Evolutionary conservation across 2,113 vertebrate genomes (phyloP).

Genomic region (Pachypanchax playfairii): DNA sequence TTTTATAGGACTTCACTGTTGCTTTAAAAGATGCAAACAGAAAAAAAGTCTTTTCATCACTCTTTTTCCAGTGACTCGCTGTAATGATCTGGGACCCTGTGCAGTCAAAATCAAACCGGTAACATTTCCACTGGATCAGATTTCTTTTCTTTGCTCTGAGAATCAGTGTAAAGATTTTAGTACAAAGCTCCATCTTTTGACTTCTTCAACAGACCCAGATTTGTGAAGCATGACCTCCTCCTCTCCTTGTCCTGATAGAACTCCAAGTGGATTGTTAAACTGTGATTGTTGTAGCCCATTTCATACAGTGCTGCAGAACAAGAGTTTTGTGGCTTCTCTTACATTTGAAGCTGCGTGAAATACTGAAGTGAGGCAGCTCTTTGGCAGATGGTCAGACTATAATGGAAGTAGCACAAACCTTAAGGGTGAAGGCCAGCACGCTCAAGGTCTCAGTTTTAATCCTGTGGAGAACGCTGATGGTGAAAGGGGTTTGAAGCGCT

Average conservation of each 20-base stretch:
- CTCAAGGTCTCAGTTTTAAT: slow-evolving; percentile 33
- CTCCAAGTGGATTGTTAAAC: slow-evolving; percentile 59
- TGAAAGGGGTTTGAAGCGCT: slow-evolving; percentile 21
- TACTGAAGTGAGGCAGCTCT: slow-evolving; percentile 26
- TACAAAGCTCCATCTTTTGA: slow-evolving; percentile 32
- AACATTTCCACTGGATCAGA: slow-evolving; percentile 33
- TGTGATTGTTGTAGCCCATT: slow-evolving; percentile 54
- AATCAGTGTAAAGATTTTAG: slow-evolving; percentile 35
- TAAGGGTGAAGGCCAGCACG: slow-evolving; percentile 35
- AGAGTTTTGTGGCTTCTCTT: slow-evolving; percentile 16
- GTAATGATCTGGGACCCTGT: slow-evolving; percentile 23
- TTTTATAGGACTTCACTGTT: slow-evolving; percentile 5
- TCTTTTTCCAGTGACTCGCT: slow-evolving; percentile 1
- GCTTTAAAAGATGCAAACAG: slow-evolving; percentile 18
- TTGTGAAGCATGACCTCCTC: slow-evolving; percentile 48
- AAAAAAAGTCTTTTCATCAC: slow-evolving; percentile 9
- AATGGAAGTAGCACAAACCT: slow-evolving; percentile 40
- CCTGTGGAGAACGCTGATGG: slow-evolving; percentile 14
- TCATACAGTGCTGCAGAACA: slow-evolving; percentile 39
- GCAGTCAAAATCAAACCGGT: slow-evolving; percentile 16
- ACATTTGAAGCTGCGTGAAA: slow-evolving; percentile 13
- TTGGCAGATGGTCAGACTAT: slow-evolving; percentile 51
- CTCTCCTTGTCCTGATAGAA: slow-evolving; percentile 46
- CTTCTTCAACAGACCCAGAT: slow-evolving; percentile 46
- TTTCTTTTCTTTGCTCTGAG: slow-evolving; percentile 26